Evolutionary conservation across 1,140 invertebrate genomes (phyloP).

Genomic region (Hormaphis cornu): DNA sequence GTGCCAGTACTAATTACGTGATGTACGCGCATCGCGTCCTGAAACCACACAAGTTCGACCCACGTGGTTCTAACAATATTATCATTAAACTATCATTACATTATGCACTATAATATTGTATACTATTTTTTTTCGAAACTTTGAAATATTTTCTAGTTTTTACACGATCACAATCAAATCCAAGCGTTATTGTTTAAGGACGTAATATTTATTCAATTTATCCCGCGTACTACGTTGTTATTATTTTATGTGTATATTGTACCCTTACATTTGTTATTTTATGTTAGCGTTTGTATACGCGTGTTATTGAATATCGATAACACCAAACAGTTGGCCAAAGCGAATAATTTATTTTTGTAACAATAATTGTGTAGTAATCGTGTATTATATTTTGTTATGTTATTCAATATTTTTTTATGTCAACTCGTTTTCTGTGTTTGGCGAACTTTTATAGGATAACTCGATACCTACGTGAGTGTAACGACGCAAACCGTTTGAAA

Average conservation of each 20-base stretch:
- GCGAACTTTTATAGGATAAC: no score
- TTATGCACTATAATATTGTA: background rate
- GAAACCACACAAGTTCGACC: background rate
- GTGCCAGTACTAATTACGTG: conserved; percentile 7
- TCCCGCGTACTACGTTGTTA: background rate
- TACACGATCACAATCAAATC: conserved; percentile 16
- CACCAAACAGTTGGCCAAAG: conserved; percentile 13
- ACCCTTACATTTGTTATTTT: background rate
- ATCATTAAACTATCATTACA: background rate
- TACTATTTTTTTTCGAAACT: background rate
- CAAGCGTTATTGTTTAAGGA: background rate
- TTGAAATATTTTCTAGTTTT: conserved; percentile 1
- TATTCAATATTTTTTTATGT: no score
- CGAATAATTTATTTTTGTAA: conserved; percentile 31
- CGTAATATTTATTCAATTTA: background rate
- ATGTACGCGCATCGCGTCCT: background rate
- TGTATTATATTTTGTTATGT: conserved; percentile 29
- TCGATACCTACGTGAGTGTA: no score
- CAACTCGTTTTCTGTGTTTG: no score
- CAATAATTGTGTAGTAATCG: conserved; percentile 12
- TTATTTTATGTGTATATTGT: background rate
- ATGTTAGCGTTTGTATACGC: background rate
- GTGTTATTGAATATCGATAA: background rate
- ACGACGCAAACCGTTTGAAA: no score
- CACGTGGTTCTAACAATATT: background rate